These are phyloP conservation scores for Drosophila prolongata DNA, from an alignment of 2,888 invertebrate species.

Conservation along the genomic window DNA sequence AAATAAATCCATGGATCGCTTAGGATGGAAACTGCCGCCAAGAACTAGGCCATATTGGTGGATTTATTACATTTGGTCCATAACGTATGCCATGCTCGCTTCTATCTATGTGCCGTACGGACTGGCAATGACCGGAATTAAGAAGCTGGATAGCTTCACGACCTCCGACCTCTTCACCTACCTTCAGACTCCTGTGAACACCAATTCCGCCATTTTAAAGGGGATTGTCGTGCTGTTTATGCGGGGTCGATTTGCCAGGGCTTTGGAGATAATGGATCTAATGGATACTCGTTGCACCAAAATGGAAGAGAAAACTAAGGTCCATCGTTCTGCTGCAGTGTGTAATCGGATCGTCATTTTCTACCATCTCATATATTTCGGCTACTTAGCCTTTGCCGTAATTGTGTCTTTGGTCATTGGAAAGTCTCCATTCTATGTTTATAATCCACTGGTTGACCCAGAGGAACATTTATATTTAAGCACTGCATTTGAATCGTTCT, in stretches of 20 bases:
- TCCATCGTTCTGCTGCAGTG: slow-evolving; percentile 26
- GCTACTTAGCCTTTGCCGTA: slow-evolving; percentile 44
- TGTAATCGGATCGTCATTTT: slow-evolving; percentile 43
- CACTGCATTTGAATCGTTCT: background rate
- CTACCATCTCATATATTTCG: slow-evolving; percentile 43
- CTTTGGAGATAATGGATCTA: slow-evolving; percentile 47
- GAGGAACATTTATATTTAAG: slow-evolving; percentile 4
- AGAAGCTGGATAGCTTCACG: too few species aligned
- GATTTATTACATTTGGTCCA: too few species aligned
- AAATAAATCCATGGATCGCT: slow-evolving; percentile 6
- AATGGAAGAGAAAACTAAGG: slow-evolving; percentile 32
- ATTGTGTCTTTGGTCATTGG: slow-evolving; percentile 39
- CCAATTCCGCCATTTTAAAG: too few species aligned
- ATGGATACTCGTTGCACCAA: slow-evolving; percentile 50
- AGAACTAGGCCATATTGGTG: background rate
- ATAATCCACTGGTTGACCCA: slow-evolving; percentile 35
- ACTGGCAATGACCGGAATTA: too few species aligned
- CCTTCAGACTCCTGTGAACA: too few species aligned
- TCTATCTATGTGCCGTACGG: too few species aligned
- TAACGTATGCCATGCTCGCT: too few species aligned
- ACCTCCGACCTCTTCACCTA: too few species aligned
- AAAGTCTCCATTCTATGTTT: slow-evolving; percentile 46
- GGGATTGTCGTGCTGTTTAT: too few species aligned
- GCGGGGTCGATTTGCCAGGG: slow-evolving; percentile 31
- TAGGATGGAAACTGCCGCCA: slow-evolving; percentile 28